Percentiles rank a stretch among this genome's conserved stretches.
Conservation (phyloP, 2,888 invertebrate species). For the Xylocampa areola region DNA sequence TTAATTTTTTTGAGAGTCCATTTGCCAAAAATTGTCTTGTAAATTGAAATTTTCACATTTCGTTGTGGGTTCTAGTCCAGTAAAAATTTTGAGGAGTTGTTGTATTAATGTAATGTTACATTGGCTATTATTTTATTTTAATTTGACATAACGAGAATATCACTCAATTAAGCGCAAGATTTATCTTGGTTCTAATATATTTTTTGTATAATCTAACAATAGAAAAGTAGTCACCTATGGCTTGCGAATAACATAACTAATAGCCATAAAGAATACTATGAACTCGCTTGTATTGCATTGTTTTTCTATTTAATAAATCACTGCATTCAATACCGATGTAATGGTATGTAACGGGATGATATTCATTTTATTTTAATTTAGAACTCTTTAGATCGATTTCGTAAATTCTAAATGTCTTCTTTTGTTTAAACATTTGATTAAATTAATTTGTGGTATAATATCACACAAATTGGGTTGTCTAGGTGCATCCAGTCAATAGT, state of each 20-base stretch:
- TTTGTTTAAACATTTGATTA: slow-evolving; percentile 23
- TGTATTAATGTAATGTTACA: slow-evolving; percentile 77
- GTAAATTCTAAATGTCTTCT: slow-evolving; percentile 11
- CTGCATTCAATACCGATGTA: slow-evolving; percentile 56
- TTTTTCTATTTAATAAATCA: slow-evolving; percentile 77
- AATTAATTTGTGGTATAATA: slow-evolving; percentile 48
- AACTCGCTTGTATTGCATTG: slow-evolving; percentile 87
- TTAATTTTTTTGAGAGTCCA: slow-evolving; percentile 56
- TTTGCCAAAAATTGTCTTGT: slow-evolving; percentile 74
- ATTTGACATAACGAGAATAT: slow-evolving; percentile 72
- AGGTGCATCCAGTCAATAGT: slow-evolving; percentile 75
- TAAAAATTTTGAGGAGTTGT: slow-evolving; percentile 79
- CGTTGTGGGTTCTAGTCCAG: slow-evolving; percentile 88
- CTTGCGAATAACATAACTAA: slow-evolving; percentile 89
- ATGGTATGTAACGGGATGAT: slow-evolving; percentile 56
- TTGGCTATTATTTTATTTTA: slow-evolving; percentile 73
- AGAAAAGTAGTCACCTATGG: slow-evolving; percentile 84
- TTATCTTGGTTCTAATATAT: slow-evolving; percentile 81
- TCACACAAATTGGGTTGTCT: slow-evolving; percentile 62
- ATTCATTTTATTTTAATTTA: slow-evolving; percentile 47
- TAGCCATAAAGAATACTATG: slow-evolving; percentile 85
- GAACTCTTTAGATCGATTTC: slow-evolving; percentile 36
- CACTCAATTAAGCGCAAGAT: slow-evolving; percentile 73
- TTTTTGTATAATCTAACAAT: slow-evolving; percentile 87
- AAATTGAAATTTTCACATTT: slow-evolving; percentile 72